Conservation (phyloP, 2,113 vertebrate genomes). For the Perccottus glenii region DNA sequence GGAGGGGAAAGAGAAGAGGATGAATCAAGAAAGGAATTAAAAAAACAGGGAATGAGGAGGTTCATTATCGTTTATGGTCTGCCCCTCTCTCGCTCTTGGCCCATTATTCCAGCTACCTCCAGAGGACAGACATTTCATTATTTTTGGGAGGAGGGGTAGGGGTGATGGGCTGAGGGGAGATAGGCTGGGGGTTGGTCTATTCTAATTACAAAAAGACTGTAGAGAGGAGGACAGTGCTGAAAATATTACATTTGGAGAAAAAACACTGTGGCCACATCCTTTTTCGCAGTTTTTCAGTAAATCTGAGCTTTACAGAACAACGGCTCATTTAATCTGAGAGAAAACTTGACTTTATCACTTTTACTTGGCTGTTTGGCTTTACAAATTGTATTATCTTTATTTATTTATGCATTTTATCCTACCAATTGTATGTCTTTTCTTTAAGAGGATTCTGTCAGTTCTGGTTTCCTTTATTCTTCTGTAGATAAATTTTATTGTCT, state of each 20-base stretch:
- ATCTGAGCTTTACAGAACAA: no score
- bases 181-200: conserved; percentile 45
- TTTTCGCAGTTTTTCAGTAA: no score
- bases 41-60: conserved; percentile 58
- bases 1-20: background rate
- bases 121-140: conserved; percentile 70
- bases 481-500: no score
- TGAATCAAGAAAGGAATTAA: conserved; percentile 57
- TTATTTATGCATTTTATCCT: no score
- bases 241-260: conserved; percentile 2
- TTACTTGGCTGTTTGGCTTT: no score
- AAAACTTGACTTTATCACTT: no score
- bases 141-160: conserved; percentile 58
- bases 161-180: conserved; percentile 12
- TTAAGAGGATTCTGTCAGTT: no score
- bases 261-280: background rate
- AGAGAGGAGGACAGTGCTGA: conserved; percentile 14
- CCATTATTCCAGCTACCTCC: conserved; percentile 70
- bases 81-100: conserved; percentile 30
- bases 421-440: no score
- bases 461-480: no score
- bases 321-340: no score
- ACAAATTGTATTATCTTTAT: no score
- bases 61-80: conserved; percentile 74
- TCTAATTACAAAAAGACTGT: conserved; percentile 51